Evolutionary conservation across 1,140 invertebrate species (phyloP).

Genomic region (Sesamia nonagrioides): DNA sequence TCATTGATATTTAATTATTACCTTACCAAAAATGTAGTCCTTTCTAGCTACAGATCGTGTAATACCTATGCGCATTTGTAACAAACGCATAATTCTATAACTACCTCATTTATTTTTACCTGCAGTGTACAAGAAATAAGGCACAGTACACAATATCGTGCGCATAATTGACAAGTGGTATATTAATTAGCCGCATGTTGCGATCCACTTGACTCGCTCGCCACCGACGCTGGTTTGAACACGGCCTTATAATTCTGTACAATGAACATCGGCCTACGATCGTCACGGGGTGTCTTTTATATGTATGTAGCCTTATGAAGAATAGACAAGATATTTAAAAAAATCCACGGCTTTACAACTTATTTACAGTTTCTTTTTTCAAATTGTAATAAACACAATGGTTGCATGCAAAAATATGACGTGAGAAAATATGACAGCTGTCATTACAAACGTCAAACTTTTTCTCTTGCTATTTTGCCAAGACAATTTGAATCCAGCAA

Average conservation of each 20-base stretch:
- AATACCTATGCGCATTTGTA: not conserved
- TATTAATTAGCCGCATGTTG: conserved; percentile 44
- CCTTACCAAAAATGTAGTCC: too few species aligned
- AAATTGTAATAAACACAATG: not conserved
- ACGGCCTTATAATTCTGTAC: conserved; percentile 46
- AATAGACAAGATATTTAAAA: not conserved
- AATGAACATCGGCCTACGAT: conserved; percentile 47
- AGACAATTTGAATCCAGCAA: conserved; percentile 3
- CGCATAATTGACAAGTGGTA: conserved; percentile 46
- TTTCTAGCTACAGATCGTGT: not conserved
- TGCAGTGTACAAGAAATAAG: conserved; percentile 25
- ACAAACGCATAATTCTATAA: not conserved
- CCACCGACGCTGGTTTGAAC: conserved; percentile 40
- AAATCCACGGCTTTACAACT: not conserved
- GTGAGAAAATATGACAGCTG: conserved; percentile 15
- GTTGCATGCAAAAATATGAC: not conserved
- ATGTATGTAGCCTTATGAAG: conserved; percentile 14
- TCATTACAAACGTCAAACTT: not conserved
- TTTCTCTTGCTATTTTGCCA: not conserved
- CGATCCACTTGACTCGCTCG: conserved; percentile 45
- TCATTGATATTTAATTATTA: too few species aligned
- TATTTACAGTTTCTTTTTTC: not conserved
- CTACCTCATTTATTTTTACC: not conserved
- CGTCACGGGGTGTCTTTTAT: conserved; percentile 51
- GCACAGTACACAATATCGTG: conserved; percentile 42